These are phyloP conservation scores for Passer montanus DNA, from an alignment of 2,113 vertebrate genomes.

Conservation along the genomic window DNA sequence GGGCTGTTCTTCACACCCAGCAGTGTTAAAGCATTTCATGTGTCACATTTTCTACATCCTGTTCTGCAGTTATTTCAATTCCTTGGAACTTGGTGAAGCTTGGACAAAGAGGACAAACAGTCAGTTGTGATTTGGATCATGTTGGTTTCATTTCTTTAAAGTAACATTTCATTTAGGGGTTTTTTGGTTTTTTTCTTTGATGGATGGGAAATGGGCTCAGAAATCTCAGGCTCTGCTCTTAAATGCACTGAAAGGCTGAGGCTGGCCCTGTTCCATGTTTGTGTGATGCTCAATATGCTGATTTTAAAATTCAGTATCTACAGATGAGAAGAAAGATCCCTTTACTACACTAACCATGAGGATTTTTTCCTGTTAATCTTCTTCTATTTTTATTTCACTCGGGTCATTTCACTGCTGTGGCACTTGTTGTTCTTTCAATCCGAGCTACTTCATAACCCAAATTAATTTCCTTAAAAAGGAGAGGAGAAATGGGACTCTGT, in stretches of 20 bases:
- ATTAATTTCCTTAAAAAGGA: slow-evolving; percentile 32
- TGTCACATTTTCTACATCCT: not conserved
- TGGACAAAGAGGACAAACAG: not conserved
- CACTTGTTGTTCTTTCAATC: not conserved
- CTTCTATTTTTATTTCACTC: not conserved
- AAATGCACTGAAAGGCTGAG: not conserved
- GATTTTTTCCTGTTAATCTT: not conserved
- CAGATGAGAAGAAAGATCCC: not conserved
- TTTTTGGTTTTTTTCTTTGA: not conserved
- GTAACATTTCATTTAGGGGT: not conserved
- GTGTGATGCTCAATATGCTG: not conserved
- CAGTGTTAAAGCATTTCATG: not conserved
- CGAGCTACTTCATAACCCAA: not conserved
- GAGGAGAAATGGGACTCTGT: not conserved
- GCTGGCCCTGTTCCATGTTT: not conserved
- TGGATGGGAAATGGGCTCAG: not conserved
- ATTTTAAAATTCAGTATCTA: not conserved
- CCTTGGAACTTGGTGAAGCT: not conserved
- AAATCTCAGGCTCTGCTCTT: not conserved
- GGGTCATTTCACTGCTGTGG: not conserved
- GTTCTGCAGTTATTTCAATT: not conserved
- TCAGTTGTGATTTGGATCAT: not conserved
- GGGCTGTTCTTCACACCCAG: not conserved
- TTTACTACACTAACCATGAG: not conserved
- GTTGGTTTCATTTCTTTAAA: not conserved